Conservation (phyloP, 2,797 vertebrate species). For the Coendou prehensilis region DNA sequence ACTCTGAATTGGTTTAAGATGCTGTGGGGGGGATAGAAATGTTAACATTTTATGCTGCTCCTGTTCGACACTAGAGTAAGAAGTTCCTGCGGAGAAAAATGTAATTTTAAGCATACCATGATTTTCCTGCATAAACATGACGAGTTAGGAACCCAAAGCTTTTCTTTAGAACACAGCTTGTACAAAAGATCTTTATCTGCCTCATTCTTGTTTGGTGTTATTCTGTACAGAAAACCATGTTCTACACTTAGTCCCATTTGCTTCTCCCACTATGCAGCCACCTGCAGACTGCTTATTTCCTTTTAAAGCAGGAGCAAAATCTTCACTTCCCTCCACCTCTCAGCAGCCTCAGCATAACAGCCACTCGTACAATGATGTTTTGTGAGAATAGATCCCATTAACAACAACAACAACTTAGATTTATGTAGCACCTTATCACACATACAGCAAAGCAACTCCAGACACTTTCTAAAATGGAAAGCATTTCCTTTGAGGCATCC, state of each 20-base stretch:
- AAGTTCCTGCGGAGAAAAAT: conserved; percentile 70
- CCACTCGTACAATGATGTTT: conserved; percentile 62
- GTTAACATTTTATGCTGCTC: conserved; percentile 6
- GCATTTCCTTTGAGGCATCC: conserved; percentile 61
- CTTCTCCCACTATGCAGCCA: conserved; percentile 74
- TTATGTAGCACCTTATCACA: conserved; percentile 69
- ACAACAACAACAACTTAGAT: conserved; percentile 75
- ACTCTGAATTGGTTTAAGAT: conserved; percentile 8
- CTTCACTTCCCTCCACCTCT: conserved; percentile 36
- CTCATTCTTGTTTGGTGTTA: conserved; percentile 56
- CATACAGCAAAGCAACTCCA: conserved; percentile 52
- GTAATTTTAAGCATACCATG: conserved; percentile 72
- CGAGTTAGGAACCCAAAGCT: conserved; percentile 40
- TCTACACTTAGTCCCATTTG: conserved; percentile 65
- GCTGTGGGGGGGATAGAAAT: neutral
- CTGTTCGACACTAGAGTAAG: conserved; percentile 14
- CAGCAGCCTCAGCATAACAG: conserved; percentile 73
- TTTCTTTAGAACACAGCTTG: conserved; percentile 46
- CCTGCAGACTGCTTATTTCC: conserved; percentile 78
- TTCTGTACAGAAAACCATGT: conserved; percentile 57
- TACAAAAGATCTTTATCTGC: conserved; percentile 72
- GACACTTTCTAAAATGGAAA: conserved; percentile 71
- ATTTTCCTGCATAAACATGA: conserved; percentile 74
- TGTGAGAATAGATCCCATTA: conserved; percentile 70
- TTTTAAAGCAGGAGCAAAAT: conserved; percentile 77